Conservation (phyloP, 2,113 vertebrate species). For the Sminthopsis crassicaudata region DNA sequence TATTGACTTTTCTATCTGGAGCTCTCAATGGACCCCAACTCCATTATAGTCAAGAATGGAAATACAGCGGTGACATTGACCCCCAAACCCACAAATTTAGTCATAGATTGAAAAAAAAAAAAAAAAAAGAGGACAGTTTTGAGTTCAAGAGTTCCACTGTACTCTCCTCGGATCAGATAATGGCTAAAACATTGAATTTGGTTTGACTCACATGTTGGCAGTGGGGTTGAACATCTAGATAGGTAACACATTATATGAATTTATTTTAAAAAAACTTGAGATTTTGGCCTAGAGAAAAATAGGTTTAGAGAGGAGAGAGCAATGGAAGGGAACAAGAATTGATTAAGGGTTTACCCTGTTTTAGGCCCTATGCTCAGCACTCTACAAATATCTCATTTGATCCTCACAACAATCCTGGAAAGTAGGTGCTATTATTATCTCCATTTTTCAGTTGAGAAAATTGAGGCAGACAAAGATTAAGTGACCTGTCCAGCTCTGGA, state of each 20-base stretch:
- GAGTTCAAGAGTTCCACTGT: neutral
- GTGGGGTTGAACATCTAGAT: neutral
- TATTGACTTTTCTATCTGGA: neutral
- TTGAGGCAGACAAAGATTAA: neutral
- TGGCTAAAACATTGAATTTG: neutral
- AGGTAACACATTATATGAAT: neutral
- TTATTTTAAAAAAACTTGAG: neutral
- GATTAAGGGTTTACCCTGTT: neutral
- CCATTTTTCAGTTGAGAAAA: neutral
- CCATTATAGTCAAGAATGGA: neutral
- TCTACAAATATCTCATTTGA: neutral
- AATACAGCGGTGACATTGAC: neutral
- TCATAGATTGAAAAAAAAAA: neutral
- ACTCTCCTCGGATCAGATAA: neutral
- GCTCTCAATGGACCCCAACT: neutral
- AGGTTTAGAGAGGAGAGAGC: neutral
- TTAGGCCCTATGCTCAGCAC: neutral
- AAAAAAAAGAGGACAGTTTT: neutral
- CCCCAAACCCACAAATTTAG: neutral
- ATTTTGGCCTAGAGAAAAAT: neutral
- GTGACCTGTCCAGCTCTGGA: neutral
- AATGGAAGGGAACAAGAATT: neutral
- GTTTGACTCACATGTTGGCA: neutral
- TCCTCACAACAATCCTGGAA: neutral
- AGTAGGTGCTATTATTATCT: neutral